Evolutionary conservation across 2,113 vertebrate genomes (phyloP), one percentile per base, ranked within the genome.

Genomic region (Damaliscus lunatus): DNA sequence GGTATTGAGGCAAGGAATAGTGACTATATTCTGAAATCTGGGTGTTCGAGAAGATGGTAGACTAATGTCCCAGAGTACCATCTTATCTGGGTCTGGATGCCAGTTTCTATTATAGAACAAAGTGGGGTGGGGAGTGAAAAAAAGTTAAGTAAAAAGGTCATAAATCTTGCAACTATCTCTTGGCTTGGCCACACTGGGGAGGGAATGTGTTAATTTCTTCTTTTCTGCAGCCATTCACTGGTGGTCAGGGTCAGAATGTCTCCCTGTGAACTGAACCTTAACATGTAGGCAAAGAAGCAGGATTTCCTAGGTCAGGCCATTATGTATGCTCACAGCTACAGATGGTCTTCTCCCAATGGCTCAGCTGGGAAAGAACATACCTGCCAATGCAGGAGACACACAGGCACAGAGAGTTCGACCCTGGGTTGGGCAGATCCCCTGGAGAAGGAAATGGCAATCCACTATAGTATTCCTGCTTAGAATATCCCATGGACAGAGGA

Each of bases 331-430:
- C 6, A 43, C 40, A 43, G 71, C 71, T 27, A 27, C 12, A 77
- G 40, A 77, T 0, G 0, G 71, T 77, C 36, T 43, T 43, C 71
- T 43, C 23, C 40, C 71, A 27, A 0, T 3, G 67, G n/a, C 67
- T 40, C 67, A 71, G 67, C 67, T 3, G 3, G 67, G 23, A 71
- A 71, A 71, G 67, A 71, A 40, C 67, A 23, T 71, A 23, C 5
- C 19, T 71, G 67, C 19, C 67, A 71, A 40, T 23, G 19, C n/a
- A 40, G n/a, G 67, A 71, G 67, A 71, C 67, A 71, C n/a, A 40
- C 9, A 40, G n/a, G n/a, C 67, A 71, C 9, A 23, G 67, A 71
- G 9, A 71, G 67, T 71, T 23, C 2, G 1, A 40, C 19, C n/a
- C 19, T 71, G 67, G n/a, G 67, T 40, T 40, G n/a, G 67, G 19